phyloP scores from a whole-genome alignment of 1,140 invertebrate species.

The Eumeta japonica region DNA sequence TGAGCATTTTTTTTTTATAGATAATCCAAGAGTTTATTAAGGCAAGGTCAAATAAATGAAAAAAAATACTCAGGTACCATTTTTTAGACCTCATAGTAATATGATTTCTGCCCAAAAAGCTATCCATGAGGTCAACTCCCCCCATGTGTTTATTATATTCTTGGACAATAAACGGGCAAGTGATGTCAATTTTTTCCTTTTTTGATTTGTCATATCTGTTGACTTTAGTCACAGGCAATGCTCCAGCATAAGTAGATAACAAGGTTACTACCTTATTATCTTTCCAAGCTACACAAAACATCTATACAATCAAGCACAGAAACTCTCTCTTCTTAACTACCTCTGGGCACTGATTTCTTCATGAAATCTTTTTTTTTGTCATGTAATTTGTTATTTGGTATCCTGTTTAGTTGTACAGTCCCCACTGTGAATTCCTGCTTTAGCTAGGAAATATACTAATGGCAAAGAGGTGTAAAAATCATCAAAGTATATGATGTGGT shows the following conservation, averaged over 20 bases:
- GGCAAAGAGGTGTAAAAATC: slow-evolving; percentile 15
- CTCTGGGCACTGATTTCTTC: slow-evolving; percentile 6
- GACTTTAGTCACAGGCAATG: slow-evolving; percentile 15
- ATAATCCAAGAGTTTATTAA: slow-evolving; percentile 7
- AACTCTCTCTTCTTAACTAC: slow-evolving; percentile 3
- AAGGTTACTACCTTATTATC: slow-evolving; percentile 21
- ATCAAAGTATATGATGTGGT: slow-evolving; percentile 17
- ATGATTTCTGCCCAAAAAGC: slow-evolving; percentile 1
- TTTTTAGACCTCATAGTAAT: slow-evolving; percentile 6
- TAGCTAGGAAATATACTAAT: slow-evolving; percentile 9
- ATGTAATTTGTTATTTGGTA: slow-evolving; percentile 7
- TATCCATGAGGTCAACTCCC: slow-evolving; percentile 12
- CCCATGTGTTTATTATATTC: slow-evolving; percentile 13
- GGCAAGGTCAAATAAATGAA: slow-evolving; percentile 2
- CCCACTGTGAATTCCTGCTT: slow-evolving; percentile 8
- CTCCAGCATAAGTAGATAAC: slow-evolving; percentile 16
- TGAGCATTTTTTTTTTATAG: slow-evolving; percentile 17
- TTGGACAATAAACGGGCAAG: slow-evolving; percentile 6
- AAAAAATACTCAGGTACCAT: slow-evolving; percentile 6
- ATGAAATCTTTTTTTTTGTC: slow-evolving; percentile 6
- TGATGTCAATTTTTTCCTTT: slow-evolving; percentile 8
- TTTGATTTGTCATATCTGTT: slow-evolving; percentile 13
- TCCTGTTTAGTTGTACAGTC: slow-evolving; percentile 9
- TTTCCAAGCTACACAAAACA: slow-evolving; percentile 16
- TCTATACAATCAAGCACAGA: not conserved